Evolutionary conservation across 2,888 invertebrate genomes (phyloP).

Genomic region (Eristalis tenax): DNA sequence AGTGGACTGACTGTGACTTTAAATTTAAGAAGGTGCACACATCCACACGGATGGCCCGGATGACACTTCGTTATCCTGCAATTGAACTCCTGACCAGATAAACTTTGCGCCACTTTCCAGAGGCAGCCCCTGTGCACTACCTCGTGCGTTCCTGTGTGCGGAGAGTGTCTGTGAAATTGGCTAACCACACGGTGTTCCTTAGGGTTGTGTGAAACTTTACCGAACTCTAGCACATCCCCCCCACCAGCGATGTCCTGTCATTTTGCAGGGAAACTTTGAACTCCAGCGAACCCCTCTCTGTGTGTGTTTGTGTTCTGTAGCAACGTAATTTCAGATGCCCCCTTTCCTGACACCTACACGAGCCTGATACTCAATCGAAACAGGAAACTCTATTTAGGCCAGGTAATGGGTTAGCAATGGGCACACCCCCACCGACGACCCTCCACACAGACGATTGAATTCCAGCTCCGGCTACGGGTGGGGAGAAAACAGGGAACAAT

Average conservation of each 20-base stretch:
- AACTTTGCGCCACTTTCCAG: constrained; percentile 58
- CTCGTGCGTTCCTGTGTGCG: neutral
- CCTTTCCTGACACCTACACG: constrained; percentile 16
- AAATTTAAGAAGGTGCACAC: neutral
- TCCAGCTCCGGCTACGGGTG: constrained; percentile 19
- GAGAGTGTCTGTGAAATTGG: constrained; percentile 32
- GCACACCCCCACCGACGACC: neutral
- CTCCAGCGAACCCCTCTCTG: neutral
- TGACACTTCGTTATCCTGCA: constrained; percentile 71
- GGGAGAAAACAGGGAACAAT: constrained; percentile 48
- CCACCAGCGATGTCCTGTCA: too few species aligned
- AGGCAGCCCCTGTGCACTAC: constrained; percentile 19
- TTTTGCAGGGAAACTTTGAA: constrained; percentile 55
- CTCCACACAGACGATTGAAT: constrained; percentile 16
- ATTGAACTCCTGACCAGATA: constrained; percentile 68
- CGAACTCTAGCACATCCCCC: neutral
- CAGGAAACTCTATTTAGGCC: constrained; percentile 54
- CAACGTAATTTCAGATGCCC: constrained; percentile 35
- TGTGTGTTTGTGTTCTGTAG: constrained; percentile 14
- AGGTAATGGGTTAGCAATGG: constrained; percentile 56
- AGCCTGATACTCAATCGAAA: constrained; percentile 14
- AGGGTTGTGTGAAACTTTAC: constrained; percentile 32
- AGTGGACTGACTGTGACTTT: neutral
- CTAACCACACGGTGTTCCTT: constrained; percentile 60
- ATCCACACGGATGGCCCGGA: constrained; percentile 21